phyloP scores from a whole-genome alignment of 2,888 invertebrate genomes.

The Nematopogon swammerdamellus region DNA sequence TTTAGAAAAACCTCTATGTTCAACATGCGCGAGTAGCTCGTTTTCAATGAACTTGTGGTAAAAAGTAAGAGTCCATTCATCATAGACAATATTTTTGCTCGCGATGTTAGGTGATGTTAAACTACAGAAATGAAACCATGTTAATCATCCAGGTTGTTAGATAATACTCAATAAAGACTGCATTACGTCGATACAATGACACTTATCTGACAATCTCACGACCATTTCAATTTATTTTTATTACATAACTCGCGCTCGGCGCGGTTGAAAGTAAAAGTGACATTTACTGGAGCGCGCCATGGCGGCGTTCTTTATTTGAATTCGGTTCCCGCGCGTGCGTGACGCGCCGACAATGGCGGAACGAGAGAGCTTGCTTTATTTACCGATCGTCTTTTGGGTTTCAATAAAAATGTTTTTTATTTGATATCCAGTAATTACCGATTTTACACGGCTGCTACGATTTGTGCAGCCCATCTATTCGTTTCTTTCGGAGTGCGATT shows the following conservation, averaged over 20 bases:
- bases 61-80: no score
- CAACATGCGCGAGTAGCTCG: no score
- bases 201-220: background rate
- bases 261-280: background rate
- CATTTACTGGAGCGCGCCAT: background rate
- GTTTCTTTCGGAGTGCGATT: background rate
- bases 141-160: background rate
- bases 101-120: no score
- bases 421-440: background rate
- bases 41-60: no score
- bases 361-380: background rate
- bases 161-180: background rate
- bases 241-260: background rate
- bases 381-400: background rate
- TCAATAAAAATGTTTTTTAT: background rate
- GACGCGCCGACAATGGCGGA: background rate
- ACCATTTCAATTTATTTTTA: background rate
- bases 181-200: background rate
- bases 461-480: background rate
- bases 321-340: background rate
- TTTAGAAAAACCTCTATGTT: no score
- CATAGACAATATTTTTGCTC: no score
- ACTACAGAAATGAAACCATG: no score
- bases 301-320: background rate
- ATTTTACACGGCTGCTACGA: background rate